Evolutionary conservation across 2,888 invertebrate species (phyloP), one percentile per base, ranked within the genome.

Genomic region (Idaea dimidiata): DNA sequence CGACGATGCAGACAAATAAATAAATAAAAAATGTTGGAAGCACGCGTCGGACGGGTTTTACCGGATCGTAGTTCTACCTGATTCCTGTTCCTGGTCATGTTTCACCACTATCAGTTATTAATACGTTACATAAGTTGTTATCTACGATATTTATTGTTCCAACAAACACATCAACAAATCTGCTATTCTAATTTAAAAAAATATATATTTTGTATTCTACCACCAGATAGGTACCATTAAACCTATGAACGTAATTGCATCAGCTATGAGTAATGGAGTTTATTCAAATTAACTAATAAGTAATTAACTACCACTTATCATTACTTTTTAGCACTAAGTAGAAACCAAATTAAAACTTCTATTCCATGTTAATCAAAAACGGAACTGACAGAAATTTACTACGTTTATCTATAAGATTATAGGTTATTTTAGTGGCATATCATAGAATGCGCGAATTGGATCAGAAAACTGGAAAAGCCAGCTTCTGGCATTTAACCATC

Each of bases 11-110:
- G 88, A 91, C 90, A 89, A 92, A 91, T 91, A 92, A 92, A 91
- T 91, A 92, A 92, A 91, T 89, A 91, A 91, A 91, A 92, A 92
- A 89, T 91, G 91, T 89, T 91, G 91, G 89, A 90, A 91, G 91
- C 91, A 91, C 92, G 89, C 91, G 90, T 87, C 81, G 86, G 91
- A 92, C 92, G 89, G 88, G 92, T 92, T 91, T 88, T 87, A 91
- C 91, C 88, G 90, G 91, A 91, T 91, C 88, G 92, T 91, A 91
- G 91, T 87, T 91, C 91, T 89, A 91, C 91, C 90, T 89, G 89
- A 91, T 91, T 91, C 90, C 91, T 90, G 92, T 91, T 92, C 91
- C 91, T 92, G 91, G 87, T 89, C 76, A 75, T 78, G 81, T 84
- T 80, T 79, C 75, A 75, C 80, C 77, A 83, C 81, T 78, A 80